These are phyloP conservation scores for Pungitius pungitius DNA, from an alignment of 2,113 vertebrate genomes.

Conservation along the genomic window DNA sequence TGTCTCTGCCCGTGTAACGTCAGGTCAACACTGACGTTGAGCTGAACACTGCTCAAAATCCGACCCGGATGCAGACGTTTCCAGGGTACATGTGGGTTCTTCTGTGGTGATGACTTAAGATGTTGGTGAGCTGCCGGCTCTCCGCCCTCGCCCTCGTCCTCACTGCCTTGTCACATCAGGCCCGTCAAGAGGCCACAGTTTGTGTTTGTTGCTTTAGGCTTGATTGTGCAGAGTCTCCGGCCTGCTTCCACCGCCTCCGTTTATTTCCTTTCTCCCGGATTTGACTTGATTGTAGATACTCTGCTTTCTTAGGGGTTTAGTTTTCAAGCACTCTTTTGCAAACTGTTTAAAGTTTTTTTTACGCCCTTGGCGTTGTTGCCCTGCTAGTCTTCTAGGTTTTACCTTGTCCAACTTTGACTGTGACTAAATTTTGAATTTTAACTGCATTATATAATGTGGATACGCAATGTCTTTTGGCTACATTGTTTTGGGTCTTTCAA, in stretches of 20 bases:
- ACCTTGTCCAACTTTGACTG: background rate
- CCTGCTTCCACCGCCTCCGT: slow-evolving; percentile 28
- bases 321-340: slow-evolving; percentile 46
- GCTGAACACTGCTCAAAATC: slow-evolving; percentile 1
- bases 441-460: slow-evolving; percentile 14
- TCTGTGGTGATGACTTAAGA: slow-evolving; percentile 6
- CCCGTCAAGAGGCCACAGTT: slow-evolving; percentile 18
- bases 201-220: slow-evolving; percentile 71
- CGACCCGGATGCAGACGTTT: slow-evolving; percentile 9
- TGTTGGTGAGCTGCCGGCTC: slow-evolving; percentile 30
- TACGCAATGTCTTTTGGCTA: slow-evolving; percentile 11
- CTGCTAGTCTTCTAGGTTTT: slow-evolving; percentile 10
- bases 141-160: slow-evolving; percentile 2
- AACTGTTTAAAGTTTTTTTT: slow-evolving; percentile 28
- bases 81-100: slow-evolving; percentile 1
- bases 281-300: slow-evolving; percentile 55
- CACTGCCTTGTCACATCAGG: slow-evolving; percentile 26
- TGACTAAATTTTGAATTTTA: background rate
- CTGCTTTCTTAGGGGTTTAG: slow-evolving; percentile 57
- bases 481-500: slow-evolving; percentile 38
- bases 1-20: background rate
- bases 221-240: slow-evolving; percentile 45
- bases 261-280: slow-evolving; percentile 70
- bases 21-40: background rate
- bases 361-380: background rate